Evolutionary conservation across 2,888 invertebrate genomes (phyloP).

Genomic region (Spodoptera picta): DNA sequence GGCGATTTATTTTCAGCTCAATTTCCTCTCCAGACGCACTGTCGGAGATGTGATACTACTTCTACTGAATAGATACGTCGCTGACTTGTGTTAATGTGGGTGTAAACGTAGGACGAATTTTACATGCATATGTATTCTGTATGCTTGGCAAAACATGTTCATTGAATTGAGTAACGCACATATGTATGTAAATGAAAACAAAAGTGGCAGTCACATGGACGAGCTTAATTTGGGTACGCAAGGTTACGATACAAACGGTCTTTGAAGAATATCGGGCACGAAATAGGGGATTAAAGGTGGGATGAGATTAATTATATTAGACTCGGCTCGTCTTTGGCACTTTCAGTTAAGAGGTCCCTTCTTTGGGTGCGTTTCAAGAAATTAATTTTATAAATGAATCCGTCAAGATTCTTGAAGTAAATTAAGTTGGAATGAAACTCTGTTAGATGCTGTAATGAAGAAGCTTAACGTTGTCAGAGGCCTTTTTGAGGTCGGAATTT

Average conservation of each 20-base stretch:
- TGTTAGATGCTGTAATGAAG: slow-evolving; percentile 58
- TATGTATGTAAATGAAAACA: slow-evolving; percentile 49
- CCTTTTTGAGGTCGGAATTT: slow-evolving; percentile 49
- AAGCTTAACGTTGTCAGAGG: slow-evolving; percentile 50
- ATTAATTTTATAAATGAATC: slow-evolving; percentile 76
- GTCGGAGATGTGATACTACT: slow-evolving; percentile 64
- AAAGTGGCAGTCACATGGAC: slow-evolving; percentile 43
- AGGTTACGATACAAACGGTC: slow-evolving; percentile 32
- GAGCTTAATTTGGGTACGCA: slow-evolving; percentile 27
- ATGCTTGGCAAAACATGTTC: slow-evolving; percentile 47
- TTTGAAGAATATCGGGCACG: slow-evolving; percentile 52
- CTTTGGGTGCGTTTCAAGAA: slow-evolving; percentile 62
- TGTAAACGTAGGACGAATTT: slow-evolving; percentile 55
- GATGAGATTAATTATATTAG: slow-evolving; percentile 76
- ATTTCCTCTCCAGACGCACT: slow-evolving; percentile 80
- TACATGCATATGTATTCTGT: slow-evolving; percentile 33
- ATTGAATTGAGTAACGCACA: slow-evolving; percentile 56
- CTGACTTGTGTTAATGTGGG: slow-evolving; percentile 61
- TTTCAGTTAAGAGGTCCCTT: slow-evolving; percentile 66
- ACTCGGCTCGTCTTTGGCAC: slow-evolving; percentile 62
- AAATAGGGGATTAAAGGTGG: slow-evolving; percentile 69
- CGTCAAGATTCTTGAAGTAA: slow-evolving; percentile 69
- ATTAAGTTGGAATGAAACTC: slow-evolving; percentile 67
- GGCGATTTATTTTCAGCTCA: slow-evolving; percentile 86
- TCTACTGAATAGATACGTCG: slow-evolving; percentile 61